Conservation (phyloP, 2,888 invertebrate genomes). For the Lepidocyrtinus sp. region DNA sequence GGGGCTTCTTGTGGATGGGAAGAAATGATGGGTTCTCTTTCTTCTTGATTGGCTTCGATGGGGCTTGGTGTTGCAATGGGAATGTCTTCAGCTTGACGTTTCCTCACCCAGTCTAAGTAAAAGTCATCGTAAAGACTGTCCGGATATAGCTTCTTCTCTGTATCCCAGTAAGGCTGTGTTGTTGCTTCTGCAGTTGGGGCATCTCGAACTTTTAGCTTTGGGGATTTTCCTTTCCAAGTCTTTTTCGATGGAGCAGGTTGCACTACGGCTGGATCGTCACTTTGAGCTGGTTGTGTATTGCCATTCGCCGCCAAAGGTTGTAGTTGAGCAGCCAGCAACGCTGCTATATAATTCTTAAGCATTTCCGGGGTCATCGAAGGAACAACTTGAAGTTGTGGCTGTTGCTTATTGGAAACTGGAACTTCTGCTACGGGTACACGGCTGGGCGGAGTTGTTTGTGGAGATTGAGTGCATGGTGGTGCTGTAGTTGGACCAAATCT, state of each 20-base stretch:
- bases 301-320: conserved; percentile 2
- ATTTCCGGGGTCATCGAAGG: conserved; percentile 12
- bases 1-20: not conserved
- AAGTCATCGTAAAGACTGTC: conserved; percentile 56
- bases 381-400: not conserved
- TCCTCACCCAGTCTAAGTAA: conserved; percentile 59
- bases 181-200: not conserved
- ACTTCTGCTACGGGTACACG: not conserved
- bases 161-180: conserved; percentile 27
- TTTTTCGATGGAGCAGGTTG: conserved; percentile 6
- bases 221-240: conserved; percentile 33
- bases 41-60: not conserved
- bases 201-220: conserved; percentile 26
- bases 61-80: conserved; percentile 26
- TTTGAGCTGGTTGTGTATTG: not conserved
- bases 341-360: conserved; percentile 34
- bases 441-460: not conserved
- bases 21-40: not conserved
- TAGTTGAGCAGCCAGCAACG: conserved; percentile 16
- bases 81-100: conserved; percentile 29
- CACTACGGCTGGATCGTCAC: not conserved
- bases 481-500: conserved; percentile 27
- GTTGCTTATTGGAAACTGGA: not conserved
- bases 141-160: conserved; percentile 48
- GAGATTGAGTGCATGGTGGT: conserved; percentile 21